A percentile compares a stretch with the other conserved stretches of the same genome.
Conservation (phyloP, 2,888 invertebrate genomes). For the Muschampia plurimacula region DNA sequence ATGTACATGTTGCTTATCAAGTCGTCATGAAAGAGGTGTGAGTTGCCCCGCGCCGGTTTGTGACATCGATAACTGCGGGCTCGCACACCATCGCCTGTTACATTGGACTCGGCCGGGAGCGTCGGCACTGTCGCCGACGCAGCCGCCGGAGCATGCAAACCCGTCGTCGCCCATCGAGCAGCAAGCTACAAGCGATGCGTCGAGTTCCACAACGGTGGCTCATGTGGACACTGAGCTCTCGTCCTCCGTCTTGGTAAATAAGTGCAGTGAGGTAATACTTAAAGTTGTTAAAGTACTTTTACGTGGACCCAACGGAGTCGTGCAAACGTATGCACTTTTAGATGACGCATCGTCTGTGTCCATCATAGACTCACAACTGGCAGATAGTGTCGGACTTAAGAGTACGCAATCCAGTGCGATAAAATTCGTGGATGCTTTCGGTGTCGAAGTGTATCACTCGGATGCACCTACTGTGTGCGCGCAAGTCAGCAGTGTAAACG, state of each 20-base stretch:
- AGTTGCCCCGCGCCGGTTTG: constrained; percentile 34
- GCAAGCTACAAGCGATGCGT: neutral
- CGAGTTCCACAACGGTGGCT: neutral
- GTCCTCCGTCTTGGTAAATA: constrained; percentile 31
- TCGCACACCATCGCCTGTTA: constrained; percentile 40
- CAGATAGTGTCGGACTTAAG: neutral
- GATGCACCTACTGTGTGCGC: neutral
- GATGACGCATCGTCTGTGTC: constrained; percentile 7
- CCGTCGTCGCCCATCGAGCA: neutral
- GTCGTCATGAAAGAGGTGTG: constrained; percentile 12
- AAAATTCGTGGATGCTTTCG: neutral
- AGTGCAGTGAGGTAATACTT: constrained; percentile 13
- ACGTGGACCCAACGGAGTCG: neutral
- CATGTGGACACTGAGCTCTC: neutral
- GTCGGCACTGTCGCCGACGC: neutral
- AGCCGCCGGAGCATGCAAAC: neutral
- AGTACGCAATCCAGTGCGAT: neutral
- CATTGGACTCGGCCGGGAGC: constrained; percentile 20
- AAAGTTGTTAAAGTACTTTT: constrained; percentile 8
- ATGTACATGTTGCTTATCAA: neutral
- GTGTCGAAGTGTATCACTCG: neutral
- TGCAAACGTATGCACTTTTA: neutral
- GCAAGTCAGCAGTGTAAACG: neutral
- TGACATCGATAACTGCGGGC: constrained; percentile 39
- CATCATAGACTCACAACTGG: neutral